Evolutionary conservation across 2,113 vertebrate genomes (phyloP).

Genomic region (Pelusios castaneus): DNA sequence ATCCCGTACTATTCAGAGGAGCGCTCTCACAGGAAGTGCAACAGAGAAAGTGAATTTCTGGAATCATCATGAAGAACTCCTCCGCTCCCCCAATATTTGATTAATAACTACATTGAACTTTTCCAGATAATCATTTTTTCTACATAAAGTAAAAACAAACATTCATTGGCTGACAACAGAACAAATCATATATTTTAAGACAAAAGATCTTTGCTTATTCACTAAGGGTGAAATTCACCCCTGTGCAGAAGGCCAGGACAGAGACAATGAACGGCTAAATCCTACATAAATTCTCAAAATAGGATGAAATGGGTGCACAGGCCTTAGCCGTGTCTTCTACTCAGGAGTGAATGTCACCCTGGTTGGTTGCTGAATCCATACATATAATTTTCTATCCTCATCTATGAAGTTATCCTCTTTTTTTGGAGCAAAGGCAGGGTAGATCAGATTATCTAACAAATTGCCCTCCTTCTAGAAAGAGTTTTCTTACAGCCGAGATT

Average conservation of each 20-base stretch:
- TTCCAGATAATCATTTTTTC: not conserved
- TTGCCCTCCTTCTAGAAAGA: not conserved
- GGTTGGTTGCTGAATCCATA: not conserved
- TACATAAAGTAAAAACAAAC: conserved; percentile 31
- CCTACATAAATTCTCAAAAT: not conserved
- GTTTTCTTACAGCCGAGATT: not conserved
- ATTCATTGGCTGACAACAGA: not conserved
- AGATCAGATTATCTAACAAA: not conserved
- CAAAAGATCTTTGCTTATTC: not conserved
- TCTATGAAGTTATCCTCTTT: not conserved
- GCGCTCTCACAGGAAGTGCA: not conserved
- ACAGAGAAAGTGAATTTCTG: not conserved
- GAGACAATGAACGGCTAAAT: not conserved
- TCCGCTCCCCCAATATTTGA: not conserved
- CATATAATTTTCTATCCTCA: not conserved
- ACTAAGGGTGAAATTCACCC: not conserved
- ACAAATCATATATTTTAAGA: not conserved
- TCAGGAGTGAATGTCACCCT: not conserved
- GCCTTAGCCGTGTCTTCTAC: not conserved
- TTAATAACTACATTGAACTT: not conserved
- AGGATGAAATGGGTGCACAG: not conserved
- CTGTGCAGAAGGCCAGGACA: not conserved
- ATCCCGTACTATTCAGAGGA: not conserved
- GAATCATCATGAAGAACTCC: conserved; percentile 1
- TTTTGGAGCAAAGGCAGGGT: not conserved